Base-by-base conservation (phyloP, 2,113 vertebrate species). In the Carassius gibelio region DNA sequence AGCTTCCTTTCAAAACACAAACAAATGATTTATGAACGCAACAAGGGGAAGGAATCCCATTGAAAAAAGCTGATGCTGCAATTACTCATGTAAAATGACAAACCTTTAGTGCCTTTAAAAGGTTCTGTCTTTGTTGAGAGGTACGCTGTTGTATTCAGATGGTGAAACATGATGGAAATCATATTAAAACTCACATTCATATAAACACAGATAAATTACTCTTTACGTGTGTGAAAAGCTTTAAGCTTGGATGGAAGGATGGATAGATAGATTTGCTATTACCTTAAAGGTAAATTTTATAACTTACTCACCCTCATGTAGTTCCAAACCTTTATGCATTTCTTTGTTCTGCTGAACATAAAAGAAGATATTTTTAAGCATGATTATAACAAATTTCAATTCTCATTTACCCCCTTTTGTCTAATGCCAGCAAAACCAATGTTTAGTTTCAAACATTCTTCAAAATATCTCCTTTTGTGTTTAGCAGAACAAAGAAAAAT, bases 21-120 rank as follows among this genome's bases (percentile, higher is more conserved):
- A 83, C 81, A 83, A 72, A 72, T 83, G 50, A 72, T 59, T 83
- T 57, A 83, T 72, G 34, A 17, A 83, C 50, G 38, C 64, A 82
- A 82, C 19, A 26, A 82, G 45, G 50, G 19, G 48, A 83, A 57
- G 62, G 42, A 52, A 82, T 71, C n/a, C 11, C 17, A 82, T 50
- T 68, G 36, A 68, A 62, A 30, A 64, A 30, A 1, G 7, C 13
- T 69, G 23, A 69, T 52, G 64, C 45, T 83, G 13, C 34, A 38
- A 38, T 71, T 42, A 59, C 8, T 72, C 30, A 59, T 59, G 68
- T 48, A 36, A 59, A 82, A 72, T 72, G 81, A 72, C 50, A 42
- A 50, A 72, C 26, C 80, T 82, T 50, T 13, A 69, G 38, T 19
- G 8, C 36, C 45, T 77, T 77, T 64, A 80, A 80, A 80, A 48